Evolutionary conservation across 64 coral and sea anemone species (phyloP).

Genomic region (Orbicella faveolata): DNA sequence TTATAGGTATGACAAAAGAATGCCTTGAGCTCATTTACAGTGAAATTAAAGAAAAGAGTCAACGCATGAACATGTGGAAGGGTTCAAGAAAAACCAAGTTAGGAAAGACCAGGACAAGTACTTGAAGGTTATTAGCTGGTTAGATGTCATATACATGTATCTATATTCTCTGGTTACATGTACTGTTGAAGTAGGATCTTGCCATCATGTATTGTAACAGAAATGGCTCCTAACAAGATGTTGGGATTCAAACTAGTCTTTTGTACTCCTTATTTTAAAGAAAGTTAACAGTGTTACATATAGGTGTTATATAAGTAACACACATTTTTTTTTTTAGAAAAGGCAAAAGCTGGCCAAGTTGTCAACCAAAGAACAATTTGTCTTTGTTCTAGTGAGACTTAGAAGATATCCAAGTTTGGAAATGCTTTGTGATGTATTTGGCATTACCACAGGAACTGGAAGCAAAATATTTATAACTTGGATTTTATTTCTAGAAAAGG

Average conservation of each 20-base stretch:
- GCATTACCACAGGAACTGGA: slow-evolving; percentile 32
- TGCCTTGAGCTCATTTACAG: slow-evolving; percentile 56
- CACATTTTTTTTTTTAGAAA: slow-evolving; percentile 11
- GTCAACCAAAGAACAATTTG: slow-evolving; percentile 50
- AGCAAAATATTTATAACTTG: slow-evolving; percentile 41
- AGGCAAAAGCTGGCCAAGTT: slow-evolving; percentile 29
- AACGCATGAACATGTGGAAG: slow-evolving; percentile 62
- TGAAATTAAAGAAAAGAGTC: slow-evolving; percentile 52
- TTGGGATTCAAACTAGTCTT: background rate
- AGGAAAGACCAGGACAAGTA: slow-evolving; percentile 55
- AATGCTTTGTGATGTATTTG: slow-evolving; percentile 41
- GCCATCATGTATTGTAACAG: background rate
- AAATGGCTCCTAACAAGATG: background rate
- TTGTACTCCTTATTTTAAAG: slow-evolving; percentile 26
- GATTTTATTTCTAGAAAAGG: slow-evolving; percentile 6
- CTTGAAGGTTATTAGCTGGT: slow-evolving; percentile 31
- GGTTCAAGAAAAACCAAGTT: slow-evolving; percentile 53
- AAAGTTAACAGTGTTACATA: slow-evolving; percentile 23
- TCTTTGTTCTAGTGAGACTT: slow-evolving; percentile 33
- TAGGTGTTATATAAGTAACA: background rate
- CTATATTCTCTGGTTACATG: too few relatives aligned
- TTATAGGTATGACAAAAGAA: slow-evolving; percentile 70
- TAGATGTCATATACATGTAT: slow-evolving; percentile 15
- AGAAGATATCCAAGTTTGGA: slow-evolving; percentile 45
- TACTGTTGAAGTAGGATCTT: too few relatives aligned